phyloP scores from a whole-genome alignment of 2,888 invertebrate genomes.

The Homarus gammarus region DNA sequence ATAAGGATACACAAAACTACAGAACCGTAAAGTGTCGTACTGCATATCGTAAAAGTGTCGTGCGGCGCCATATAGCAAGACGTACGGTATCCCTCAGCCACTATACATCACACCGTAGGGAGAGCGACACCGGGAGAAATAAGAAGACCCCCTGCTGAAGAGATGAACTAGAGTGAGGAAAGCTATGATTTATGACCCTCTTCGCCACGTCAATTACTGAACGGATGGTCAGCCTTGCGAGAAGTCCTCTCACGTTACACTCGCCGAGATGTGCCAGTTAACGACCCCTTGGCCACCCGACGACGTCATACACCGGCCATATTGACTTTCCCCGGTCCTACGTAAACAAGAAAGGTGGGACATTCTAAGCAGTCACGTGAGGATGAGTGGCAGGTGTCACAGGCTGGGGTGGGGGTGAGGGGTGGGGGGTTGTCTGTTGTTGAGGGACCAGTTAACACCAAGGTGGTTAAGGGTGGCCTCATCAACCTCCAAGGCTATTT shows the following conservation, averaged over 20 bases:
- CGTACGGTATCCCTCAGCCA: background rate
- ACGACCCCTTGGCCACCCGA: background rate
- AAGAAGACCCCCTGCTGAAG: background rate
- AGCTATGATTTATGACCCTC: constrained; percentile 2
- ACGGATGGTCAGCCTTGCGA: background rate
- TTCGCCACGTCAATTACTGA: background rate
- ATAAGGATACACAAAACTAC: no score
- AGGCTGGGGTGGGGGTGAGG: no score
- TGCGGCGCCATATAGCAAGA: background rate
- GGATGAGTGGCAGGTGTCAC: background rate
- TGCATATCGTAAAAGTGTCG: background rate
- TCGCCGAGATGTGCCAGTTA: background rate
- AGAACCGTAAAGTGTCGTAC: no score
- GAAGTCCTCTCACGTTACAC: background rate
- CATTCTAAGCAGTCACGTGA: background rate
- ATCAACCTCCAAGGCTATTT: no score
- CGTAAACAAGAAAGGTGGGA: background rate
- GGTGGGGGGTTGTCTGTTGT: no score
- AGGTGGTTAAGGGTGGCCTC: no score
- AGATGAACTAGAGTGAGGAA: background rate
- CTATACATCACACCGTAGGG: background rate
- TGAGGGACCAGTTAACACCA: no score
- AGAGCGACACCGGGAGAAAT: background rate
- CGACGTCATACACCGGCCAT: background rate
- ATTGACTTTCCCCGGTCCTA: background rate